Evolutionary conservation across 2,797 vertebrate genomes (phyloP), one percentile per base, ranked within the genome.

Genomic region (Gymnoscopelus microlampas): DNA sequence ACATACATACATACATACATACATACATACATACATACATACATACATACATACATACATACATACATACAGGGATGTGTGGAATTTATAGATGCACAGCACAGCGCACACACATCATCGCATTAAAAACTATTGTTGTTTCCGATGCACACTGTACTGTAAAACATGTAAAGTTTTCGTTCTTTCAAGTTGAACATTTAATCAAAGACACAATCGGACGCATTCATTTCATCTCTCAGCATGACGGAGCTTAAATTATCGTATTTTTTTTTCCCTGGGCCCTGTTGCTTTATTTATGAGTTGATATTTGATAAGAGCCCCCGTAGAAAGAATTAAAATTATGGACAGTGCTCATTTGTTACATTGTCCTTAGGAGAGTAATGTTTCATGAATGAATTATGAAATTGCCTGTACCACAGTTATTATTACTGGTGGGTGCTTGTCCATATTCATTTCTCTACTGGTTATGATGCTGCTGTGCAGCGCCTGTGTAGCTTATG

Each of bases 211-310:
- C 62, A 7, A 59, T 39, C 39, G 5, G 0, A 29, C 12, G 49
- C 53, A 24, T 5, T 10, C 63, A 65, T 29, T 23, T 5, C 68
- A 77, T 68, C 70, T 35, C 1, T 5, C 3, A 26, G 80, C 58
- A 64, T 53, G 24, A 15, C 72, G 72, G 63, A 2, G 68, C 81
- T 84, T 60, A 83, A 79, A 63, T 79, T 77, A 81, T 81, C 79
- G 60, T 78, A n/a, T 82, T 79, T 35, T 67, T 71, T 60, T 10
- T 10, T 7, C 67, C 62, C 4, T 60, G 1, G 9, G 55, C 49
- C 57, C 0, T 71, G 75, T 66, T 87, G 80, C 80, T 82, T 90
- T 86, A 87, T 87, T 87, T 81, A 79, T 78, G 65, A 68, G 82
- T 67, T 64, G 69, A 60, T 9, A 51, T 74, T 76, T 67, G 74